A percentile compares a stretch with the other conserved stretches of the same genome.
phyloP scores from a whole-genome alignment of 2,113 vertebrate species.

The Cnemophilus loriae region DNA sequence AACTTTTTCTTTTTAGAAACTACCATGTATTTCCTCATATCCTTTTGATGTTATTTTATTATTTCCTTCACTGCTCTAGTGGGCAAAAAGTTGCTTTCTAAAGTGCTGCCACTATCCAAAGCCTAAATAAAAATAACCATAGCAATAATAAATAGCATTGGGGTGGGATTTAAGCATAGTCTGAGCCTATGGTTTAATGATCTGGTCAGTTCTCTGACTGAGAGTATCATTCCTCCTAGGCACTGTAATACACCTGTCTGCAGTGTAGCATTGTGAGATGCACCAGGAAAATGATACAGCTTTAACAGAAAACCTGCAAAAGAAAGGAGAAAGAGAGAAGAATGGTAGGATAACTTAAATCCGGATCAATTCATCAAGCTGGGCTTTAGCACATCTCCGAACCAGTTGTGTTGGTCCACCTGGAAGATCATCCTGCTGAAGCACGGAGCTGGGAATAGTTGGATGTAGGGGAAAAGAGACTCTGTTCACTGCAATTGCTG shows the following conservation, averaged over 20 bases:
- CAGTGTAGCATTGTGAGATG: neutral
- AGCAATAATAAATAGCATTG: neutral
- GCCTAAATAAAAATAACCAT: neutral
- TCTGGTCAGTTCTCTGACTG: neutral
- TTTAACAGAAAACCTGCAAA: neutral
- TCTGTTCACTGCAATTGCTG: neutral
- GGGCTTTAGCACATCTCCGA: neutral
- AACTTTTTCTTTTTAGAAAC: neutral
- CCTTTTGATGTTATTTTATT: neutral
- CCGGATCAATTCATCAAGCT: accelerated
- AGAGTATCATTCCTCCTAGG: neutral
- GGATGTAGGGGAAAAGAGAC: neutral
- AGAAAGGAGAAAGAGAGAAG: accelerated
- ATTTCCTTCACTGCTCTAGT: neutral
- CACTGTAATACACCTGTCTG: neutral
- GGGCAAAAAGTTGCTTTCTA: neutral
- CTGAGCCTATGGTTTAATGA: neutral
- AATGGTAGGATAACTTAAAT: neutral
- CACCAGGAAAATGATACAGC: neutral
- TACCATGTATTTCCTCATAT: neutral
- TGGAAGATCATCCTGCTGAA: neutral
- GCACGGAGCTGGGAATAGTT: neutral
- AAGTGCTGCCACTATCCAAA: neutral
- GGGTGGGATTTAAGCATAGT: neutral
- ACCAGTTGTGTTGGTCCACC: neutral